phyloP scores from a whole-genome alignment of 2,797 vertebrate species.

The Myotis pilosus region DNA sequence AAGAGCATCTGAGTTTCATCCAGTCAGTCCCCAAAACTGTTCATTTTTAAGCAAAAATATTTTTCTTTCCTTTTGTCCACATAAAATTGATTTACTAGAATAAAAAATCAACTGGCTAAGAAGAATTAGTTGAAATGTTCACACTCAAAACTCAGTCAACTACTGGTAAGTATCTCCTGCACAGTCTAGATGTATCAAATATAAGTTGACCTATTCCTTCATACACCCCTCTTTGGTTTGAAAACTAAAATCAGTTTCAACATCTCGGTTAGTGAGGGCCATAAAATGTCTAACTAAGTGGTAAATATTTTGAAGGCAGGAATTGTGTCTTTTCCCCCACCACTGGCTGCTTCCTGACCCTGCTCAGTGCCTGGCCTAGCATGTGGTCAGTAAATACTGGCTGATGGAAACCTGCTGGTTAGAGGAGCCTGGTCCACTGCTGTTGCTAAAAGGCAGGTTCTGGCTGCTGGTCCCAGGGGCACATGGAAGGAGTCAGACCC shows the following conservation, averaged over 20 bases:
- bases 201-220: not conserved
- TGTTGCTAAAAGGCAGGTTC: not conserved
- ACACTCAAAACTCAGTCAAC: constrained; percentile 2
- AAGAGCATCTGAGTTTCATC: not conserved
- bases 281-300: not conserved
- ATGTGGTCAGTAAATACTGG: not conserved
- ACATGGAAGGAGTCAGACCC: not conserved
- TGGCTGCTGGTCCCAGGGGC: not conserved
- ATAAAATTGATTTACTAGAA: constrained; percentile 4
- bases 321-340: not conserved
- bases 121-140: not conserved
- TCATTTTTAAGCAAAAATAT: not conserved
- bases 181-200: not conserved
- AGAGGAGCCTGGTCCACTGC: not conserved
- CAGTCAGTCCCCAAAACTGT: not conserved
- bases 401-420: not conserved
- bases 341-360: not conserved
- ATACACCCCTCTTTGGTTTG: not conserved
- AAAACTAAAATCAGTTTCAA: constrained; percentile 50
- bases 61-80: not conserved
- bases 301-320: not conserved
- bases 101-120: not conserved
- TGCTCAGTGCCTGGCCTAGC: no score
- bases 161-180: not conserved
- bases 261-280: not conserved